A percentile compares a stretch with the other conserved stretches of the same genome.
phyloP scores from a whole-genome alignment of 2,797 vertebrate genomes.

The Sebastes iracundus region DNA sequence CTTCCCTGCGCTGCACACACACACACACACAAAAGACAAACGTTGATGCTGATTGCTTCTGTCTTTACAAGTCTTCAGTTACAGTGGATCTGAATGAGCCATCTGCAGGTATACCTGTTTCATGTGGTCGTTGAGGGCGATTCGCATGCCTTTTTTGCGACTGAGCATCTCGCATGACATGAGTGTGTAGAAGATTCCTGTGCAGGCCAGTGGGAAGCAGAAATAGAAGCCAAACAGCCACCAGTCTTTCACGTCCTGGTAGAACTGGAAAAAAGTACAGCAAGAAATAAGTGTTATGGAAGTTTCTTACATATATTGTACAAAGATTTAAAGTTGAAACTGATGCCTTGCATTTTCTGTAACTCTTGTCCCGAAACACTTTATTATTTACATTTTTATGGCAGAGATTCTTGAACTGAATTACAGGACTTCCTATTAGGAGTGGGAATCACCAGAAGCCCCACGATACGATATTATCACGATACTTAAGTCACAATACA shows the following conservation, averaged over 20 bases:
- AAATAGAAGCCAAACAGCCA: slow-evolving; percentile 94
- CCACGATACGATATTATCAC: no score
- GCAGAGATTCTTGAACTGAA: background rate
- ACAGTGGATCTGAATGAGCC: background rate
- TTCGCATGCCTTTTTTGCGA: slow-evolving; percentile 89
- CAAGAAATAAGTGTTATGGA: background rate
- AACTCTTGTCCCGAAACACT: background rate
- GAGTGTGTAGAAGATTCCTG: slow-evolving; percentile 90
- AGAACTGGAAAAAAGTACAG: slow-evolving; percentile 78
- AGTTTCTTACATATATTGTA: background rate
- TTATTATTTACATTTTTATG: background rate
- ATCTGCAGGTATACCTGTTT: slow-evolving; percentile 82
- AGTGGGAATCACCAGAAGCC: no score
- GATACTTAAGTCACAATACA: no score
- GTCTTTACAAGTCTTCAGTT: background rate
- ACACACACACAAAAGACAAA: slow-evolving; percentile 15
- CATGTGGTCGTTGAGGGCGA: slow-evolving; percentile 92
- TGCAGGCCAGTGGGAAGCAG: slow-evolving; percentile 90
- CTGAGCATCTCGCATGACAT: slow-evolving; percentile 93
- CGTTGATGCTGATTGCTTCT: background rate
- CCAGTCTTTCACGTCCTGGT: slow-evolving; percentile 89
- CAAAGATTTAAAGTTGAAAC: background rate
- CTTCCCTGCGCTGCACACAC: slow-evolving; percentile 74
- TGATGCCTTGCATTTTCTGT: background rate
- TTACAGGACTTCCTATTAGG: background rate